Evolutionary conservation across 2,888 invertebrate genomes (phyloP), one percentile per base, ranked within the genome.

Genomic region (Rutpela maculata): DNA sequence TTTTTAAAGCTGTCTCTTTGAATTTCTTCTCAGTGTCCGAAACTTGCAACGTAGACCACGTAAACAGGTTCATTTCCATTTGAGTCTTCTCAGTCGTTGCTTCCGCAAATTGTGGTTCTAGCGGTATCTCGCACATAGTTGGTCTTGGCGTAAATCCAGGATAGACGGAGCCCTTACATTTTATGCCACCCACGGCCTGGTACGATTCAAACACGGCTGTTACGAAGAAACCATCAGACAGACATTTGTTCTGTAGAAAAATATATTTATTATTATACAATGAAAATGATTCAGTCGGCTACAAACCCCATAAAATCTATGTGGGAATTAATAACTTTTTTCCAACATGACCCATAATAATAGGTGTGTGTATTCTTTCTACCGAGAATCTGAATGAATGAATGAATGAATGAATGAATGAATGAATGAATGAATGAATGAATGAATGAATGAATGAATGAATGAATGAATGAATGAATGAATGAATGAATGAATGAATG

Each of bases 111-210:
- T 87, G 87, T 3, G 89, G 92, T 89, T 93, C 92, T 86, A 97
- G 91, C 2, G 94, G 91, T 80, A 98, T 88, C 87, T 97, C 95
- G 15, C 93, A 92, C 6, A 97, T 91, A 78, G 95, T 95, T 1
- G 98, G 98, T 71, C 96, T 93, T 0, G 98, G 98, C 22, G 94
- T 93, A 0, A 97, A 96, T 35, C 94, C 92, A 0, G 99, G 99
- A 91, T 96, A 98, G 17, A 94, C 92, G 18, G 95, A 92, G n/a
- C 98, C 98, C 87, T 97, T 95, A 85, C 98, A 99, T 71, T 96
- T 91, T 31, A 98, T 95, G 15, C 95, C 96, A 57, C 96, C 93
- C 6, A 97, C 92, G 72, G 93, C 94, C 88, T 96, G 95, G 17
- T 93, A 92, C 0, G 92, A 91, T 89, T 98, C 98, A 80, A 93